Evolutionary conservation across 2,797 vertebrate genomes (phyloP).

Genomic region (Coluber constrictor): DNA sequence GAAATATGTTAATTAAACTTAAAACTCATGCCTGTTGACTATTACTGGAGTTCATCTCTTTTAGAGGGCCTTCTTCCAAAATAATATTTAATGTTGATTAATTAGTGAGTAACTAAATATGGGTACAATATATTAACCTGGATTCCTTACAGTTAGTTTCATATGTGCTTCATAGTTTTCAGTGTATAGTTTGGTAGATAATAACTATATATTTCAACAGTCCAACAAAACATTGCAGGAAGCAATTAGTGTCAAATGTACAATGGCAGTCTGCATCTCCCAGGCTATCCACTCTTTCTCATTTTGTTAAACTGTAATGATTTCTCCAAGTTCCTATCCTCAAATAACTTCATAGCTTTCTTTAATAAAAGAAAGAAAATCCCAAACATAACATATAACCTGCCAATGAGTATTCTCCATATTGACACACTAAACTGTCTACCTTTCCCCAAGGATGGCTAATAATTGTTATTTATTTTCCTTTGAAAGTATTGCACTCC

Average conservation of each 20-base stretch:
- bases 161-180: background rate
- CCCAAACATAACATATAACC: background rate
- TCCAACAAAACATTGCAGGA: background rate
- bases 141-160: background rate
- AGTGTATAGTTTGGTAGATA: background rate
- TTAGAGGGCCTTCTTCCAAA: background rate
- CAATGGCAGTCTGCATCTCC: background rate
- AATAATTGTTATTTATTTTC: slow-evolving; percentile 54
- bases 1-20: background rate
- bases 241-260: background rate
- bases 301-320: background rate
- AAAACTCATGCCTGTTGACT: background rate
- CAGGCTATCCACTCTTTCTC: background rate
- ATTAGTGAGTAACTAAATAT: background rate
- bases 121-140: background rate
- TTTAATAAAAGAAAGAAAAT: background rate
- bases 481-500: slow-evolving; percentile 44
- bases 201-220: background rate
- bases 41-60: background rate
- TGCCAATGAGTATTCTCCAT: slow-evolving; percentile 14
- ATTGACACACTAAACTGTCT: slow-evolving; percentile 21
- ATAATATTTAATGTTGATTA: background rate
- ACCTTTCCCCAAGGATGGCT: slow-evolving; percentile 44
- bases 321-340: background rate
- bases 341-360: background rate